Base-by-base conservation (phyloP, 2,888 invertebrate species). In the Platynereis dumerilii region DNA sequence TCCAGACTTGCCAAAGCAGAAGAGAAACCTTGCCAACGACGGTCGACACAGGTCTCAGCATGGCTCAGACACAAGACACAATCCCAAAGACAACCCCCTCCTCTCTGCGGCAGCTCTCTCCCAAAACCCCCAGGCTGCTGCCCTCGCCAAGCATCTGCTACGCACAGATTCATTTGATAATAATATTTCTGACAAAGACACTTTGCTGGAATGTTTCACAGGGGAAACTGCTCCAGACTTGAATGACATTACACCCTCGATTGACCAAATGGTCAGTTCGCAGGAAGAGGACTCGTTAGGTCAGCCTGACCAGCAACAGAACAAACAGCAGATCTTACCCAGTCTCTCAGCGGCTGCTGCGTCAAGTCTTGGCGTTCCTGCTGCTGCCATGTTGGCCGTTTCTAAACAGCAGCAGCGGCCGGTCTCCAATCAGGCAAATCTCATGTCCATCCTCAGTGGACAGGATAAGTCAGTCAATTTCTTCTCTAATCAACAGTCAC, bases 201-300 rank as follows among this genome's bases (percentile, higher is more conserved):
- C 58, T 1, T 53, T 64, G 10, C 29, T 52, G 12, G 64, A 64
- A 12, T 52, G 29, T 20, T 53, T 64, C 22, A 42, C 17, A 28
- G 42, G 24, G 29, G 64, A 58, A 10, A 12, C 39, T 34, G 58
- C 34, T 2, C 48, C 64, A 20, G 64, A 64, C 26, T 48, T 64
- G 44, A 58, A 58, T 24, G 64, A 64, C 34, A 64, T 64, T 24
- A 64, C 64, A 2, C 64, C 64, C 2, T 64, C 64, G 7, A 64
- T 64, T 26, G 39, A 48, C 34, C 64, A 64, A 24, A 58, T 64
- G 52, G 58, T 64, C 7, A 57, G 52, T 20, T 2, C 64, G 17
- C 58, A 27, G 17, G 58, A 27, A n/a, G 57, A n/a, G 10, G 57
- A 57, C 5, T 20, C 48, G 7, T n/a, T 34, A 12, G 34, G 34